phyloP scores from a whole-genome alignment of 2,113 vertebrate genomes.

The Eulemur macaco region DNA sequence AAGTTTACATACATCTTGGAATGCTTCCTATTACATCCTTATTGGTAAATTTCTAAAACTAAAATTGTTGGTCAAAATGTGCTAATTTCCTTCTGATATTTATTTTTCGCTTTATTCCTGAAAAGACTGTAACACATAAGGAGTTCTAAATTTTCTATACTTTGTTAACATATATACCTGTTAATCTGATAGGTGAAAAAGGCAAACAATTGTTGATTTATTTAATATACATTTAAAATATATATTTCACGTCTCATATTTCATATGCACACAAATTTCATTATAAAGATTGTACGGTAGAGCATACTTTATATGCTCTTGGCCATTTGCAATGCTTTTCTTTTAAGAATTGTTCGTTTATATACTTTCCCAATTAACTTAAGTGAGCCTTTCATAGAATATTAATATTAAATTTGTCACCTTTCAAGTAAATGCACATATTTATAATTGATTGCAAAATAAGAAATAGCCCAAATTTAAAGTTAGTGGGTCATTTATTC shows the following conservation, averaged over 20 bases:
- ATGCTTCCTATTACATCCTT: background rate
- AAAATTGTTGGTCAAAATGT: background rate
- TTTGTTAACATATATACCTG: background rate
- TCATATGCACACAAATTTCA: background rate
- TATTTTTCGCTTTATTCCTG: background rate
- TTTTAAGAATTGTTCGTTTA: background rate
- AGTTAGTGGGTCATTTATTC: too few species aligned
- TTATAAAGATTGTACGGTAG: background rate
- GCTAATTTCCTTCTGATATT: constrained; percentile 7
- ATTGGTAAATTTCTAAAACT: background rate
- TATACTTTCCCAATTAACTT: background rate
- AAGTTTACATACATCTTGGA: background rate
- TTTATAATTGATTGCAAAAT: background rate
- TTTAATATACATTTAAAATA: background rate
- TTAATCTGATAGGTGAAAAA: constrained; percentile 66
- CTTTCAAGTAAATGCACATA: background rate
- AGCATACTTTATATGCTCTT: background rate
- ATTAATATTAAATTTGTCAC: background rate
- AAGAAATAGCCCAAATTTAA: too few species aligned
- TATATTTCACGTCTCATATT: background rate
- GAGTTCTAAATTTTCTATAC: background rate
- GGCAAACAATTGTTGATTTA: background rate
- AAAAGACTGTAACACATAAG: background rate
- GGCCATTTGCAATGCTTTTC: background rate
- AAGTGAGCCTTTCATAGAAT: background rate